Base-by-base conservation (phyloP, 2,797 vertebrate genomes). In the Dallia pectoralis region DNA sequence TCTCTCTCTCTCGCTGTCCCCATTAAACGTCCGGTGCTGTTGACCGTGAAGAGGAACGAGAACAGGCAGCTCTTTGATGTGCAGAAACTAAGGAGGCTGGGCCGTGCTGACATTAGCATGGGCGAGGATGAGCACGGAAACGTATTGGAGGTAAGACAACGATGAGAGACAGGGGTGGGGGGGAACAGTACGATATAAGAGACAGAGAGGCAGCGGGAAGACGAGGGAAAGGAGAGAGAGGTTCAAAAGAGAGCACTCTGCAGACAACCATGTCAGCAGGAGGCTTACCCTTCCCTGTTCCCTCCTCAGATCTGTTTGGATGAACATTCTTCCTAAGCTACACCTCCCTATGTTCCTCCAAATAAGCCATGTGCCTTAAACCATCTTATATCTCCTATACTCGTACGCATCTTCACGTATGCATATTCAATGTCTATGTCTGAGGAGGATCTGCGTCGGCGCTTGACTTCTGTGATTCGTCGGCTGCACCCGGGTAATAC, bases 1-100 rank as follows among this genome's bases (percentile, higher is more conserved):
- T 59, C 80, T 79, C 73, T 73, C 19, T 59, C 80, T n/a, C n/a
- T n/a, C n/a, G n/a, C n/a, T 77, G 79, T 89, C 87, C 87, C 85
- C 84, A 85, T 79, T 74, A 79, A 77, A 48, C 74, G 71, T n/a
- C 27, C 72, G 15, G 74, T 81, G 84, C 84, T 88, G 83, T 81
- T 82, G 75, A 86, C 72, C 86, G 77, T 81, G 80, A 81, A 87
- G 80, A 82, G 74, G 81, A 73, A 67, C 49, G 69, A 76, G 83
- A 87, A 89, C 82, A 86, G 87, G 82, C 25, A n/a, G 74, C 67
- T 77, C 88, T 88, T 88, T 88, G 82, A 91, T 87, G 87, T 85
- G 81, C 75, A 78, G 79, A 81, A 85, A 89, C 63, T 77, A 81
- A 80, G 71, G 53, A n/a, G 75, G 77, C 83, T 14, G 62, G 73